Evolutionary conservation across 2,113 vertebrate species (phyloP), one percentile per base, ranked within the genome.

Genomic region (Marmota monax): DNA sequence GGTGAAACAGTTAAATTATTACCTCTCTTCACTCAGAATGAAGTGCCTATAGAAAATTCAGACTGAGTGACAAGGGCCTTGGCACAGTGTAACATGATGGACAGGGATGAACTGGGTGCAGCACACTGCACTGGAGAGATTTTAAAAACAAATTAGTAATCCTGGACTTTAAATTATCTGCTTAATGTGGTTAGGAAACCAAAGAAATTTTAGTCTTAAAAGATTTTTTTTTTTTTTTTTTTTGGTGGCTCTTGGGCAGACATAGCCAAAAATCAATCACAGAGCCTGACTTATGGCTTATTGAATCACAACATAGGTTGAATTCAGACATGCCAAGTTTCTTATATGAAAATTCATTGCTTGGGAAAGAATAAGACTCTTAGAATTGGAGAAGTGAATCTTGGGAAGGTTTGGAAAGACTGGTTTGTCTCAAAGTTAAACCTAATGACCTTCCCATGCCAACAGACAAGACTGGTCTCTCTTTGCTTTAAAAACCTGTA

Each of bases 291-390:
- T 45, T 72, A 17, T 84, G 84, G 29, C 51, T 84, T 97, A 37
- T 45, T 93, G 77, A 96, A 90, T 96, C 74, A 92, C 17, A 58
- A 34, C 22, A n/a, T 39, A 95, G 80, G 37, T 89, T 89, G 70
- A 86, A 77, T 89, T 89, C 42, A 83, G 58, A 29, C 27, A 65
- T 72, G 16, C 27, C 27, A 77, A 13, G 10, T 83, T 92, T 95
- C 73, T 53, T 63, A 74, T 45, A 29, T 73, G 53, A 79, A 95
- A 85, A 73, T 72, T 11, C 29, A 53, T 73, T 29, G 10, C 20
- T 69, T 93, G 39, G 61, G 86, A 70, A 88, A 86, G 34, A 93
- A 18, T 34, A 70, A 63, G 80, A 73, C 37, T 84, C 45, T 45
- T 9, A 79, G n/a, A 76, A 91, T 45, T 78, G 18, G 37, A 79